Evolutionary conservation across 2,888 invertebrate genomes (phyloP).

Genomic region (Timema podura): DNA sequence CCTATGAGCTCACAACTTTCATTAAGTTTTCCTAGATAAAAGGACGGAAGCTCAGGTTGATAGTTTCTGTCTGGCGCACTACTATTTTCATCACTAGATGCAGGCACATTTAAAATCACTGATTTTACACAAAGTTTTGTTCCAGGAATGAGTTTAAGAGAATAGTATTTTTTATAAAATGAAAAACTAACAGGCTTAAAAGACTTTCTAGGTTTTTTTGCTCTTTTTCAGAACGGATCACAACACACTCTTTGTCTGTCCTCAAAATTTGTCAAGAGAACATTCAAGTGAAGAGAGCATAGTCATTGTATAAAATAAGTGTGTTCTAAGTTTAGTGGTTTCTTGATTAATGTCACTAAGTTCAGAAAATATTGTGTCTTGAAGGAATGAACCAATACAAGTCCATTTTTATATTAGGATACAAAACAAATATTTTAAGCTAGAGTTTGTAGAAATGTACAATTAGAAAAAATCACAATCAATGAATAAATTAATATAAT

Average conservation of each 20-base stretch:
- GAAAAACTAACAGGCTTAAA: neutral
- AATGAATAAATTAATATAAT: too few relatives aligned
- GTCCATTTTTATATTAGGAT: too few relatives aligned
- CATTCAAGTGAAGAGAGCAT: neutral
- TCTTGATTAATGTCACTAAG: neutral
- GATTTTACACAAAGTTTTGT: constrained; percentile 7
- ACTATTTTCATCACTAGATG: too few relatives aligned
- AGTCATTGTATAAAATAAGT: neutral
- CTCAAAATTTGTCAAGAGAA: neutral
- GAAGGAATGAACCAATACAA: too few relatives aligned
- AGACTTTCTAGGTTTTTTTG: neutral
- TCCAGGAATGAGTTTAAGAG: neutral
- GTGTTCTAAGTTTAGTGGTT: neutral
- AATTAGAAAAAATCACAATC: too few relatives aligned
- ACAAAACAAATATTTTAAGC: too few relatives aligned
- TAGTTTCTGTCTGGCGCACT: too few relatives aligned
- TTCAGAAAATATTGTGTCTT: neutral
- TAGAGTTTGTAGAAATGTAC: too few relatives aligned
- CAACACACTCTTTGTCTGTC: neutral
- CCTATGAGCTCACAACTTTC: constrained; percentile 4
- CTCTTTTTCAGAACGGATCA: neutral
- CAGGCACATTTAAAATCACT: neutral
- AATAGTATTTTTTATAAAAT: constrained; percentile 6
- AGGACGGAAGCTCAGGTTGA: too few relatives aligned
- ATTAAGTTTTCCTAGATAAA: too few relatives aligned